These are phyloP conservation scores for Rhinoptilus africanus DNA, from an alignment of 2,113 vertebrate genomes.

Conservation along the genomic window DNA sequence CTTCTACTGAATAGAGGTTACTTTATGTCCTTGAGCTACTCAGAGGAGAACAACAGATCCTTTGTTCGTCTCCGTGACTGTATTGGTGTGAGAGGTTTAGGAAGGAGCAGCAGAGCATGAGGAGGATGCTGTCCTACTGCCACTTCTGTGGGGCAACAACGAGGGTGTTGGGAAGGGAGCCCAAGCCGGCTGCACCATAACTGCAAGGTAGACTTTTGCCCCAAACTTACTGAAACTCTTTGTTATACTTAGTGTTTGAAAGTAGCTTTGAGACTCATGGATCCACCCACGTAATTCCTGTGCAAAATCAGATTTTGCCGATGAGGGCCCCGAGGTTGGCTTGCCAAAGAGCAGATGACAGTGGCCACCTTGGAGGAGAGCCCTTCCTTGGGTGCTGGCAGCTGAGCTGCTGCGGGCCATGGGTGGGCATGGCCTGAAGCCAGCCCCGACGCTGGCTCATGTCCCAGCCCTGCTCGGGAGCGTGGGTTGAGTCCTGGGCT, in stretches of 20 bases:
- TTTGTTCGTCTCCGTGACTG: background rate
- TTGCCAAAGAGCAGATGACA: background rate
- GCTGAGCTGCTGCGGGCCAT: background rate
- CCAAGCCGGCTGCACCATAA: background rate
- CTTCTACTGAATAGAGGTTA: background rate
- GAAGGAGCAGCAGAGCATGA: background rate
- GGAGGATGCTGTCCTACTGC: background rate
- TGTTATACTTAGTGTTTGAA: background rate
- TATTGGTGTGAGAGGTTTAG: background rate
- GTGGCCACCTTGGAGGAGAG: background rate
- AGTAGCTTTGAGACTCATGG: background rate
- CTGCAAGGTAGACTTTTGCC: background rate
- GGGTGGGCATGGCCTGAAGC: background rate
- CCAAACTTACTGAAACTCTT: background rate
- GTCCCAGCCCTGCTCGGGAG: fast-evolving
- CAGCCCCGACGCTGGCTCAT: fast-evolving
- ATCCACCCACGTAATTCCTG: background rate
- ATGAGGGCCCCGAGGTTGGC: background rate
- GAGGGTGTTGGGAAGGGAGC: background rate
- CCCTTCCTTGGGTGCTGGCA: background rate
- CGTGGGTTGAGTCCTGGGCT: background rate
- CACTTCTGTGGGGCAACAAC: background rate
- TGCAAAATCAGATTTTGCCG: background rate
- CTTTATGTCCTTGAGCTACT: background rate
- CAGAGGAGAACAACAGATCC: background rate